Evolutionary conservation across 1,140 invertebrate species (phyloP), one percentile per base, ranked within the genome.

Genomic region (Eumeta japonica): DNA sequence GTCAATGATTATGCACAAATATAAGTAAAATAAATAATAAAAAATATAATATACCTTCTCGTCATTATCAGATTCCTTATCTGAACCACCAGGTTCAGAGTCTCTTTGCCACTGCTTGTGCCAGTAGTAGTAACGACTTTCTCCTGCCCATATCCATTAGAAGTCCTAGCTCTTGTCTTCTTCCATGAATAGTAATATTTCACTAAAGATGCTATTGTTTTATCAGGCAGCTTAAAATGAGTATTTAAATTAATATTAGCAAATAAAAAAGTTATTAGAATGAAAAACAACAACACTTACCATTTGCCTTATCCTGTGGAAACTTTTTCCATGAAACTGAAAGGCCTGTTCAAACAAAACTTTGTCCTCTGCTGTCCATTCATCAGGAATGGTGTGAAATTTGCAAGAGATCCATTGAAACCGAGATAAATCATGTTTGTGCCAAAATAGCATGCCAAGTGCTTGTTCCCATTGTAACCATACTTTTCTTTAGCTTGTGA

Each of bases 101-200:
- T 83, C 85, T 35, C 53, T 64, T 76, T 79, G 70, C 70, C 73
- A 51, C 64, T 68, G 52, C 76, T 77, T 19, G 70, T 63, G 13
- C 58, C 43, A 16, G 70, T 50, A 77, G 83, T 50, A 86, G 76
- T 77, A n/a, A 82, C 90, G 61, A 24, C 63, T 61, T 44, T 73
- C 70, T 40, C 64, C 46, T n/a, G 64, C n/a, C 66, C 13, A 62
- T 63, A 72, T 98, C 94, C 90, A 98, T 97, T 14, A 96, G 75
- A 97, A 32, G 88, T 93, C 31, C 92, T 82, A 51, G 88, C 88
- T 58, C 92, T 78, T 9, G 92, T 94, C 62, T 97, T 98, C 65
- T 98, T 98, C 94, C 94, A 98, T 50, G 90, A 93, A 64, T 98
- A 98, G 70, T 98, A 98, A 74, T 97, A 97, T 71, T 97, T 97